Percentiles rank a stretch among this genome's conserved stretches.
Evolutionary conservation across 2,797 vertebrate species (phyloP).

Genomic region (Onychomys leucogaster): DNA sequence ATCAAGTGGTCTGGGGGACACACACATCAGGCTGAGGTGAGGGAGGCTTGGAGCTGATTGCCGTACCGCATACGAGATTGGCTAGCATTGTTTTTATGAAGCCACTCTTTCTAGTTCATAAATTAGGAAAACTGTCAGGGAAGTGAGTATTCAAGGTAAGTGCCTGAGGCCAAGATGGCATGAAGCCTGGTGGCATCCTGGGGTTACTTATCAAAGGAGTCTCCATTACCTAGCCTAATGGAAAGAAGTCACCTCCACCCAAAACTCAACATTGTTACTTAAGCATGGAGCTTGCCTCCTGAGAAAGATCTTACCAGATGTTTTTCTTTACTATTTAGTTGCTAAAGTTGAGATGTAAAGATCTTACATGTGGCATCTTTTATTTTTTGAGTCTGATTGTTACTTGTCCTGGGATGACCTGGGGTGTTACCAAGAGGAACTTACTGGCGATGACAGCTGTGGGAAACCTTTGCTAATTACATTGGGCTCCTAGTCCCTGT

Average conservation of each 20-base stretch:
- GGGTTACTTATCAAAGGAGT: not conserved
- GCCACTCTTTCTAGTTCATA: not conserved
- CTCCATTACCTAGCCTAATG: not conserved
- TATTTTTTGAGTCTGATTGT: constrained; percentile 4
- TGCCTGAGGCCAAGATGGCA: not conserved
- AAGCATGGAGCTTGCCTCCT: constrained; percentile 15
- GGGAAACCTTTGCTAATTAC: not conserved
- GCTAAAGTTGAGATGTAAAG: constrained; percentile 37
- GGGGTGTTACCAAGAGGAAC: not conserved
- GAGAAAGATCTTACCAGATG: constrained; percentile 29
- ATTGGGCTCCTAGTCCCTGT: not conserved
- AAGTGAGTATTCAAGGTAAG: not conserved
- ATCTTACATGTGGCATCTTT: not conserved
- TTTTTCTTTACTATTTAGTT: constrained; percentile 7
- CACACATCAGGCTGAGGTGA: not conserved
- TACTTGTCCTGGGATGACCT: constrained; percentile 42
- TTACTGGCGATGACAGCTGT: not conserved
- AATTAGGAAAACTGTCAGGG: not conserved
- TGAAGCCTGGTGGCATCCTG: not conserved
- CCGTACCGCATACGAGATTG: not conserved
- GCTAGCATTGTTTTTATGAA: constrained; percentile 2
- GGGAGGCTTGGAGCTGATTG: constrained; percentile 15
- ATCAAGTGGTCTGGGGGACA: constrained; percentile 23
- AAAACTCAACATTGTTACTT: constrained; percentile 28
- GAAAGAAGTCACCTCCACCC: not conserved